Evolutionary conservation across 1,140 invertebrate genomes (phyloP).

Genomic region (Trissolcus basalis): DNA sequence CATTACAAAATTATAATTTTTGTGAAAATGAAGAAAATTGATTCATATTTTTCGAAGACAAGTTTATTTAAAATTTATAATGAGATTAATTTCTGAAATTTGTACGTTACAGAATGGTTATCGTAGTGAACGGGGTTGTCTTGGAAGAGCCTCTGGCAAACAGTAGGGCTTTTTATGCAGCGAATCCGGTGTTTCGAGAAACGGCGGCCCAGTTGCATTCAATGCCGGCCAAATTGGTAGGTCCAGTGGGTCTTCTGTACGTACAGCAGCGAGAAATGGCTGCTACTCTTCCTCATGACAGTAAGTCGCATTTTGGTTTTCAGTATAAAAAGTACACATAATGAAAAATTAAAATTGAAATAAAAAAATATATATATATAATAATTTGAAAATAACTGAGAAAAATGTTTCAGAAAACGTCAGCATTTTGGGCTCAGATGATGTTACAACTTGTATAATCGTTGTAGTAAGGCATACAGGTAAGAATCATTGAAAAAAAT

Average conservation of each 20-base stretch:
- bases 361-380: no score
- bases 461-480: slow-evolving; percentile 93
- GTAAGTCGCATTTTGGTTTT: slow-evolving; percentile 81
- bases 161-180: slow-evolving; percentile 85
- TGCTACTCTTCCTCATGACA: slow-evolving; percentile 92
- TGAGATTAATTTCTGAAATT: slow-evolving; percentile 8
- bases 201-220: slow-evolving; percentile 86
- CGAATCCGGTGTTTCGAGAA: slow-evolving; percentile 90
- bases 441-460: slow-evolving; percentile 95
- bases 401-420: slow-evolving; percentile 83
- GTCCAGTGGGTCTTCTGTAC: slow-evolving; percentile 90
- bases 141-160: slow-evolving; percentile 90
- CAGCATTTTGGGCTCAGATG: slow-evolving; percentile 93
- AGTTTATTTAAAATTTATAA: slow-evolving; percentile 2
- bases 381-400: no score
- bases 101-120: slow-evolving; percentile 82
- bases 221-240: slow-evolving; percentile 86
- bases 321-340: no score
- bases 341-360: no score
- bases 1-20: no score
- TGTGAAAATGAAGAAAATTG: no score
- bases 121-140: slow-evolving; percentile 89
- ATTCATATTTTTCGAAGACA: no score
- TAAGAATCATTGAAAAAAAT: slow-evolving; percentile 71
- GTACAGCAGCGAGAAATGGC: slow-evolving; percentile 93